These are phyloP conservation scores for Trissonchulus sp. DNA, from an alignment of 2,888 invertebrate species.

Conservation along the genomic window DNA sequence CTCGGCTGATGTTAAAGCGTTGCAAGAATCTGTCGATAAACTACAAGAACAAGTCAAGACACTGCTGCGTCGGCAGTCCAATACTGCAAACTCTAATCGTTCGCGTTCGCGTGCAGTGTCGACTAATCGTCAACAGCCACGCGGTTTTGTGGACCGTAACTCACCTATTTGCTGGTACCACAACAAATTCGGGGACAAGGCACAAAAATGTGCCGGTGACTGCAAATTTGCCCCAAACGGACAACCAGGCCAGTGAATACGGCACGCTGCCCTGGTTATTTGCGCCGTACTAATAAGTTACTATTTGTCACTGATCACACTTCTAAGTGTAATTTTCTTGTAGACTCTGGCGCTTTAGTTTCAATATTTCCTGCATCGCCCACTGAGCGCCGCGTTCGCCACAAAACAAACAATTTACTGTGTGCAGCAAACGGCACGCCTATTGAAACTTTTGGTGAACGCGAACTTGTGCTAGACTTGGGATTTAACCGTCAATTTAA, in stretches of 20 bases:
- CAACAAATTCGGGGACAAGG: neutral
- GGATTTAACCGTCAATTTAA: neutral
- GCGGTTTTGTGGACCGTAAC: too few species aligned
- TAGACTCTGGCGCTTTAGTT: too few species aligned
- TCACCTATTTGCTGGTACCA: conserved; percentile 9
- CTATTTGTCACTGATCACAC: too few species aligned
- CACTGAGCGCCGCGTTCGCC: too few species aligned
- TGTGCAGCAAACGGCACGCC: conserved; percentile 5
- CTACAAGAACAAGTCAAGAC: neutral
- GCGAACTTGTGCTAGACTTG: neutral
- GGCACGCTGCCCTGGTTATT: too few species aligned
- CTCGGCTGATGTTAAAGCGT: neutral
- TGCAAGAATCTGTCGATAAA: neutral
- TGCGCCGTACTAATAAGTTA: too few species aligned
- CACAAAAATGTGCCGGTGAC: neutral
- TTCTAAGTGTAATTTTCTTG: too few species aligned
- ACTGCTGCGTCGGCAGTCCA: neutral
- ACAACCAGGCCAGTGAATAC: neutral
- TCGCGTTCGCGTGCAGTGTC: neutral
- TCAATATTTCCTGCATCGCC: too few species aligned
- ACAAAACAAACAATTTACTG: too few species aligned
- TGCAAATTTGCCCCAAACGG: neutral
- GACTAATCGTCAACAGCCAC: neutral
- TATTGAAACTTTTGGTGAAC: neutral
- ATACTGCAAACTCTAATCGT: too few species aligned